phyloP scores from a whole-genome alignment of 2,888 invertebrate genomes.

The Cistogaster globosa region DNA sequence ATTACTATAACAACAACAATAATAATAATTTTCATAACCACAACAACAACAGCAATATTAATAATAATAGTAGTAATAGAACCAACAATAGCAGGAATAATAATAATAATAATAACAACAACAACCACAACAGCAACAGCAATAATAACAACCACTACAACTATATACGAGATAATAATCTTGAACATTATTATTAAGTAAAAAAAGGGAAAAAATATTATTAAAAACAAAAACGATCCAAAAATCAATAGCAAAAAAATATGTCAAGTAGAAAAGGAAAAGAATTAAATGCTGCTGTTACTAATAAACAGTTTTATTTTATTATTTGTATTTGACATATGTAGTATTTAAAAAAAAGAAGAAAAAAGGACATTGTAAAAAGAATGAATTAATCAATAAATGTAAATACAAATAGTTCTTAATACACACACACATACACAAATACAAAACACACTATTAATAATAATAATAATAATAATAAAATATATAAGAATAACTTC shows the following conservation, averaged over 20 bases:
- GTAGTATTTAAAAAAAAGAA: not conserved
- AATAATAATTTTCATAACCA: conserved; percentile 73
- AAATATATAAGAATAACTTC: conserved; percentile 49
- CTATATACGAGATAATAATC: conserved; percentile 61
- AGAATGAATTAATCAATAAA: conserved; percentile 33
- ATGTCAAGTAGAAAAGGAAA: conserved; percentile 34
- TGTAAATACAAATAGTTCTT: conserved; percentile 56
- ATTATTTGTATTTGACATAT: no score
- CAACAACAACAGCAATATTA: conserved; percentile 72
- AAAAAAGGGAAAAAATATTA: not conserved
- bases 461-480: no score
- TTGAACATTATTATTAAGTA: conserved; percentile 60
- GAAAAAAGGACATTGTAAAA: conserved; percentile 36
- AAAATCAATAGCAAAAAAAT: conserved; percentile 47
- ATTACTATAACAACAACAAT: conserved; percentile 80
- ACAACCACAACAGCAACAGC: conserved; percentile 3
- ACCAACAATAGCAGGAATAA: conserved; percentile 75
- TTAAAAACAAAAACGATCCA: conserved; percentile 2
- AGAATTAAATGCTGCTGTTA: not conserved
- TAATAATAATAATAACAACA: conserved; percentile 72
- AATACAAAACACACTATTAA: conserved; percentile 29
- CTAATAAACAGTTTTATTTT: no score
- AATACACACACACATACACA: conserved; percentile 29
- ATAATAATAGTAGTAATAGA: conserved; percentile 75
- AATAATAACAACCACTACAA: conserved; percentile 42